These are phyloP conservation scores for Eidolon dupreanum DNA, from an alignment of 2,797 vertebrate species.

Conservation along the genomic window DNA sequence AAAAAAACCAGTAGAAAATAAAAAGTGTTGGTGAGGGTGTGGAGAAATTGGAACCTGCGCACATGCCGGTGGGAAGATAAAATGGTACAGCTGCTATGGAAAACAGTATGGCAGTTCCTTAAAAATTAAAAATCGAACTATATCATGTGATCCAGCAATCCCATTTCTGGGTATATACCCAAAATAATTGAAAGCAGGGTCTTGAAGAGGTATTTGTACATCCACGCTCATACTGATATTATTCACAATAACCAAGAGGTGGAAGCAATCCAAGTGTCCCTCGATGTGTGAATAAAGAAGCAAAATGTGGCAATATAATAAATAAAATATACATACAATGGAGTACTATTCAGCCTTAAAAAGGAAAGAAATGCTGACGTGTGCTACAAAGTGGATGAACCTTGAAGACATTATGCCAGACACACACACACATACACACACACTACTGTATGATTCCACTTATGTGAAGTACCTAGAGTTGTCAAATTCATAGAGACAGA, in stretches of 20 bases:
- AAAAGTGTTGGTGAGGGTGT: fast-evolving
- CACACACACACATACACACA: neutral
- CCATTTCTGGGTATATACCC: neutral
- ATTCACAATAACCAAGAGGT: neutral
- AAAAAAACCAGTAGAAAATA: neutral
- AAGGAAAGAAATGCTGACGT: neutral
- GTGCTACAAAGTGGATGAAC: neutral
- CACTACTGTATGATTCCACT: neutral
- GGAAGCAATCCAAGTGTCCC: neutral
- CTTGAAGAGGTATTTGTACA: neutral
- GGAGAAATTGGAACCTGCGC: neutral
- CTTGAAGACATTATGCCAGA: no score
- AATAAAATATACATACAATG: fast-evolving
- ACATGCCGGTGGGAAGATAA: neutral
- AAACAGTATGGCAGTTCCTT: neutral
- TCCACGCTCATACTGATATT: neutral
- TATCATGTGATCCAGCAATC: neutral
- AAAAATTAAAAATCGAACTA: neutral
- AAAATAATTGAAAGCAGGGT: neutral
- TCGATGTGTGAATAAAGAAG: neutral
- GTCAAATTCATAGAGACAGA: neutral
- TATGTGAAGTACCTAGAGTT: no score
- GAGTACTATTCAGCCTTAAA: neutral
- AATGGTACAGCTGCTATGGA: no score
- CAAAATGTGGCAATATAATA: neutral